Evolutionary conservation across 2,113 vertebrate species (phyloP).

Genomic region (Cercopithecus mona): DNA sequence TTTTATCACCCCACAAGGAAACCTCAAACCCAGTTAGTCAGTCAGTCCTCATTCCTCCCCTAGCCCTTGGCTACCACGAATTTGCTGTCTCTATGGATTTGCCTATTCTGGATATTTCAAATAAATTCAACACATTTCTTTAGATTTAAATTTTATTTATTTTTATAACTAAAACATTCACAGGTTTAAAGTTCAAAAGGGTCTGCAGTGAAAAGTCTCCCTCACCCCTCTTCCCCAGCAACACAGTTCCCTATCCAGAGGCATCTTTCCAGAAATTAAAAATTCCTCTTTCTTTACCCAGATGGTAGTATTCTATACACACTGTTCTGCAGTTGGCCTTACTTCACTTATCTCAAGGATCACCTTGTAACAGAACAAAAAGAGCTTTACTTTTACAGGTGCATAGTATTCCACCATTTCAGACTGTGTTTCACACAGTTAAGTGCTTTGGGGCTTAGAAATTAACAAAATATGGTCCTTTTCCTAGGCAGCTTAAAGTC

Average conservation of each 20-base stretch:
- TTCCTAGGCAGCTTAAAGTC: background rate
- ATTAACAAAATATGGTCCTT: background rate
- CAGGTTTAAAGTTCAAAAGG: background rate
- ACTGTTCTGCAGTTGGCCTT: background rate
- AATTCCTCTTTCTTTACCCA: background rate
- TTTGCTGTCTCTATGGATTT: background rate
- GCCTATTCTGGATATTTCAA: background rate
- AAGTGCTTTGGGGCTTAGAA: background rate
- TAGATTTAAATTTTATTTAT: background rate
- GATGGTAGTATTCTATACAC: background rate
- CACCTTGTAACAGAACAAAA: background rate
- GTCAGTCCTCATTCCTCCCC: background rate
- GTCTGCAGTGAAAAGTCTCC: background rate
- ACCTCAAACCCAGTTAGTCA: background rate
- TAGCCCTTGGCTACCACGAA: background rate
- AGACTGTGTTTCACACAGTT: background rate
- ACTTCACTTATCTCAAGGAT: background rate
- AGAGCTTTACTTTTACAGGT: background rate
- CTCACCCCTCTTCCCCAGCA: background rate
- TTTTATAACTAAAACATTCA: background rate
- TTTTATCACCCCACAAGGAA: background rate
- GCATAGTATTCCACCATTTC: background rate
- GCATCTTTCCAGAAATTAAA: background rate
- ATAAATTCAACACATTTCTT: background rate
- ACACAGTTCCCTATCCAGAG: background rate